Evolutionary conservation across 92 coral and sea anemone genomes (phyloP), one percentile per base, ranked within the genome.

Genomic region (Virgularia gustaviana): DNA sequence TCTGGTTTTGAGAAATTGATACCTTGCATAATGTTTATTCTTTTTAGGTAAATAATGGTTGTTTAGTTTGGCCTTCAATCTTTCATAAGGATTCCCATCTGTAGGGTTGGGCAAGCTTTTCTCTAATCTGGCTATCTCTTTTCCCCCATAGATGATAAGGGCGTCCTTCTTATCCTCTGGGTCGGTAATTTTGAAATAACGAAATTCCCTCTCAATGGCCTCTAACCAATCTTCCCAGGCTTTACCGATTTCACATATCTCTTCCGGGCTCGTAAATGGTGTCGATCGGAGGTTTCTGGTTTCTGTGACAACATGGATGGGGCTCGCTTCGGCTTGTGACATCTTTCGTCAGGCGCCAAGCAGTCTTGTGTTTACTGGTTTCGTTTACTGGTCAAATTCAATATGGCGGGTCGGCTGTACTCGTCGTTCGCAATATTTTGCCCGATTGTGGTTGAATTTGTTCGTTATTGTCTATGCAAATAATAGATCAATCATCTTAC

Each of bases 141-240:
- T 81, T 24, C 85, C 80, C 27, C 80, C 83, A 58, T 85, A 85
- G 12, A 82, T 86, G 28, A 86, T 82, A 20, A 72, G 66, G n/a
- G 90, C 81, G 76, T 81, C 81, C 67, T 81, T 81, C 81, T 78
- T 77, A 39, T 85, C 86, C 43, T 65, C 53, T 5, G 78, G 49
- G 5, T 77, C 76, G 9, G 81, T 78, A 31, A 81, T 78, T 67
- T 78, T 85, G 62, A 81, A 85, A 60, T 81, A 77, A 10, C 78
- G 54, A 33, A 85, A 81, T 39, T 81, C 86, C 32, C 81, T 51
- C 47, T 73, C 84, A 11, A 72, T 85, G 38, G 66, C 82, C 43
- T 75, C 83, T 32, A 51, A 10, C 57, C 57, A 85, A 16, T 85
- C 85, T 32, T 76, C 83, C 85, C 83, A 85, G 5, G 28, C 63